Conservation (phyloP, 2,113 vertebrate genomes). For the Nothobranchius furzeri region DNA sequence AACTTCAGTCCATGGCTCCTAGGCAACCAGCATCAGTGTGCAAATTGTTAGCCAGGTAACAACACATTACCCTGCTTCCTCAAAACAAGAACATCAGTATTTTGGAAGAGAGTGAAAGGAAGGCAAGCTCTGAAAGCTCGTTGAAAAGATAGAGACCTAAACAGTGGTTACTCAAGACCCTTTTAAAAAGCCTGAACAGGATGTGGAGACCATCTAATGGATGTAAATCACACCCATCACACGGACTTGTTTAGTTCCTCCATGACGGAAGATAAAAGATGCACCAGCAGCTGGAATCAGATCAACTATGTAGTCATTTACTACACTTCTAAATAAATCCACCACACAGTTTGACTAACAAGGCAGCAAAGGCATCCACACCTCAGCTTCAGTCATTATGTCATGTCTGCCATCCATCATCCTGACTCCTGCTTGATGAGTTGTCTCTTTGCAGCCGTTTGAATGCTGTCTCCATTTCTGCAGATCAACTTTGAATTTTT, state of each 20-base stretch:
- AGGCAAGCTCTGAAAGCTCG: not conserved
- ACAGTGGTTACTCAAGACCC: not conserved
- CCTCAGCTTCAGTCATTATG: not conserved
- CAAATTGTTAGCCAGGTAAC: slow-evolving; percentile 49
- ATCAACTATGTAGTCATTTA: not conserved
- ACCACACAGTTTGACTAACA: not conserved
- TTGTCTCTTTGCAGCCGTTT: slow-evolving; percentile 4
- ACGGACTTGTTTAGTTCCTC: not conserved
- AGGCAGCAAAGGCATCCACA: slow-evolving; percentile 2
- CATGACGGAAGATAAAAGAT: slow-evolving; percentile 4
- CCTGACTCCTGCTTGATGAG: not conserved
- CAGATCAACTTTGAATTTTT: not conserved
- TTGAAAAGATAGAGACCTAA: not conserved
- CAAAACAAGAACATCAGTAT: slow-evolving; percentile 25
- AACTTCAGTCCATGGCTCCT: slow-evolving; percentile 31
- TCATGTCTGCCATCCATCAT: slow-evolving; percentile 6
- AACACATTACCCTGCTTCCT: slow-evolving; percentile 12
- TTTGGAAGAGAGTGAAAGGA: slow-evolving; percentile 30
- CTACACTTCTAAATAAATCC: not conserved
- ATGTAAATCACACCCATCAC: not conserved
- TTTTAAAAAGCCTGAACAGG: slow-evolving; percentile 1
- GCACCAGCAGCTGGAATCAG: not conserved
- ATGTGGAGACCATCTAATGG: not conserved
- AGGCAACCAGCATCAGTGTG: slow-evolving; percentile 50
- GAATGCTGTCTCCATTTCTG: not conserved